These are phyloP conservation scores for Drosophila eugracilis DNA, from an alignment of 1,140 invertebrate species.

Conservation along the genomic window DNA sequence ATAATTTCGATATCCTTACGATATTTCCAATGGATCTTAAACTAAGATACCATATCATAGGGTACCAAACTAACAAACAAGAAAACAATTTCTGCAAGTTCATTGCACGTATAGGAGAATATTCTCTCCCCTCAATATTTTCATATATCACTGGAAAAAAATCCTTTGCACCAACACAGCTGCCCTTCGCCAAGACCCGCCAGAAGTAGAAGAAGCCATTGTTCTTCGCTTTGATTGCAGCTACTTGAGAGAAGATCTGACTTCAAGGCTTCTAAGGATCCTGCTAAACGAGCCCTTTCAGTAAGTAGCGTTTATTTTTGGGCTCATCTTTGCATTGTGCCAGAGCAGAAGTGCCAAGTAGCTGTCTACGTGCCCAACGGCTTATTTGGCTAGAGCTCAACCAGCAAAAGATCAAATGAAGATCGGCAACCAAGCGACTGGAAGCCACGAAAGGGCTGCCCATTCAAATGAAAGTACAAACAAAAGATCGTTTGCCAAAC, in stretches of 20 bases:
- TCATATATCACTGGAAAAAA: constrained; percentile 23
- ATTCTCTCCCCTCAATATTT: constrained; percentile 13
- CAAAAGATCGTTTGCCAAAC: constrained; percentile 22
- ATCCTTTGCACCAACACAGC: constrained; percentile 74
- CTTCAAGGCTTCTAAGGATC: constrained; percentile 22
- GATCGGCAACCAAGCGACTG: constrained; percentile 33
- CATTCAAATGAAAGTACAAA: constrained; percentile 16
- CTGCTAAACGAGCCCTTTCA: constrained; percentile 55
- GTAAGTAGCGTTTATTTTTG: constrained; percentile 76
- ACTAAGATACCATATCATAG: not conserved
- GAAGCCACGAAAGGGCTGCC: constrained; percentile 36
- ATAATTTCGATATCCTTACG: too few relatives aligned
- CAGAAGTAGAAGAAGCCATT: constrained; percentile 43
- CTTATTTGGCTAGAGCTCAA: constrained; percentile 57
- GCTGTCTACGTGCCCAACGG: constrained; percentile 62
- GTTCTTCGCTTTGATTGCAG: constrained; percentile 65
- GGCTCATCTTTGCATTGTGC: constrained; percentile 60
- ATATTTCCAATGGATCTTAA: not conserved
- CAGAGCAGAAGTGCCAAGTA: constrained; percentile 31
- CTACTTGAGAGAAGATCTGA: constrained; percentile 62
- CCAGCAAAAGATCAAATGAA: constrained; percentile 30
- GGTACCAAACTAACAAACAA: constrained; percentile 7
- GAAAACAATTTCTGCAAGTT: constrained; percentile 58
- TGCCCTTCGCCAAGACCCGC: constrained; percentile 35
- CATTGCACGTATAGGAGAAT: constrained; percentile 37